A percentile compares a stretch with the other conserved stretches of the same genome.
Conservation (phyloP, 2,888 invertebrate species). For the Ophion obscuratus region DNA sequence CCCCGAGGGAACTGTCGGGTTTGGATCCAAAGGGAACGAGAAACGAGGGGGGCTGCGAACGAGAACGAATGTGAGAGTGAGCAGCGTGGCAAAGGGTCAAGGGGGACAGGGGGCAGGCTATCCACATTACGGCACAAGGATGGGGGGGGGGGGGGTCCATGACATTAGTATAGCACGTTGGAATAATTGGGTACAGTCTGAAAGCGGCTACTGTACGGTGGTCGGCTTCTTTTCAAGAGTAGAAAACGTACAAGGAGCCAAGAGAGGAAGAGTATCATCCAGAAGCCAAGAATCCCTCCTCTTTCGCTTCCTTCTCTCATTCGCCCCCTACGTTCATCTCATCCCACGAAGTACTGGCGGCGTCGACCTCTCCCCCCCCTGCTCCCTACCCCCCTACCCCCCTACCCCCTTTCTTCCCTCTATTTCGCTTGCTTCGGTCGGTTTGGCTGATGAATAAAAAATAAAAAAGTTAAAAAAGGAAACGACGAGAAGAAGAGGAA, state of each 20-base stretch:
- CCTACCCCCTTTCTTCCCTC: constrained; percentile 6
- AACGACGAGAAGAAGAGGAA: constrained; percentile 28
- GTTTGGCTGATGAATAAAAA: constrained; percentile 57
- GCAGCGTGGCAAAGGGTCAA: neutral
- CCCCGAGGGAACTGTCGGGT: constrained; percentile 40
- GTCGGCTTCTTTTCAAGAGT: constrained; percentile 82
- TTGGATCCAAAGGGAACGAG: constrained; percentile 41
- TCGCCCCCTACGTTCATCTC: constrained; percentile 10
- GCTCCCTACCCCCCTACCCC: constrained; percentile 56
- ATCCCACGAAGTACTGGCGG: constrained; percentile 54
- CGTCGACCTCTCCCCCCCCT: constrained; percentile 64
- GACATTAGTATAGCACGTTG: constrained; percentile 82
- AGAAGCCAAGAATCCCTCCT: constrained; percentile 63
- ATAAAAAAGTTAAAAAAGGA: constrained; percentile 35
- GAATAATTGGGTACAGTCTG: constrained; percentile 83
- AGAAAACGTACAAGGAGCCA: constrained; percentile 50
- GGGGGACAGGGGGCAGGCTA: constrained; percentile 47
- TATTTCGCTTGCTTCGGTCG: constrained; percentile 54
- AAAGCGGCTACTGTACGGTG: constrained; percentile 79
- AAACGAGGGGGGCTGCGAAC: constrained; percentile 6
- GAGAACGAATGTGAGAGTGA: constrained; percentile 27
- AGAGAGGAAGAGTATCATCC: constrained; percentile 53
- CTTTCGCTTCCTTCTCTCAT: constrained; percentile 28
- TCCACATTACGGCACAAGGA: constrained; percentile 72
- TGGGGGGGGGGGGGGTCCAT: constrained; percentile 70